Percentiles rank a stretch among this genome's conserved stretches.
Conservation (phyloP, 2,797 vertebrate species). For the Paramormyrops hopkinsi region DNA sequence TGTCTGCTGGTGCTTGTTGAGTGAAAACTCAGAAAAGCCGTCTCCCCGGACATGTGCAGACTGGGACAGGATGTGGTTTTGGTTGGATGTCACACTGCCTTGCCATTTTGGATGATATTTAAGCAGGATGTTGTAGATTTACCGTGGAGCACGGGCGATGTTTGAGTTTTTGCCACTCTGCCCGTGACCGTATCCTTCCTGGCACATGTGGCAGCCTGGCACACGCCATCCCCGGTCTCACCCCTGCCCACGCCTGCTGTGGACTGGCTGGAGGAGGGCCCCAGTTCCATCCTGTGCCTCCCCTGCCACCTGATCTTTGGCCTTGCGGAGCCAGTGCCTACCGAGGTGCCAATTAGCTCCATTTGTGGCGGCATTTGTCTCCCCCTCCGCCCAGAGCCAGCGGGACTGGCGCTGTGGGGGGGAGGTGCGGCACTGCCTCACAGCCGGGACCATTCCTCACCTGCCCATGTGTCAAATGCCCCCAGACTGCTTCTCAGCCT, state of each 20-base stretch:
- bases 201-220: constrained; percentile 1
- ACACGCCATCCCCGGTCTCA: not conserved
- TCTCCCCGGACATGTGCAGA: not conserved
- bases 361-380: constrained; percentile 64
- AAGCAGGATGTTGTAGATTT: not conserved
- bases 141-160: not conserved
- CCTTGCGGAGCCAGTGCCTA: constrained; percentile 60
- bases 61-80: not conserved
- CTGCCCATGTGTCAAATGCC: constrained; percentile 55
- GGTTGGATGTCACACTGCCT: not conserved
- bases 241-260: not conserved
- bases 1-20: not conserved
- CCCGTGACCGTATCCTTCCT: not conserved
- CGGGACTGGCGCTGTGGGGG: constrained; percentile 37
- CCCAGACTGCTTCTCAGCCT: constrained; percentile 45
- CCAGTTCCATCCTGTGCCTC: constrained; percentile 27
- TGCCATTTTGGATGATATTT: not conserved
- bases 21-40: not conserved
- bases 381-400: constrained; percentile 45
- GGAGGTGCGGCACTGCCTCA: constrained; percentile 43
- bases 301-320: constrained; percentile 60
- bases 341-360: constrained; percentile 76
- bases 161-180: not conserved
- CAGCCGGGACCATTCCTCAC: constrained; percentile 59
- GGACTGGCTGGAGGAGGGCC: not conserved